Evolutionary conservation across 2,888 invertebrate species (phyloP), one percentile per base, ranked within the genome.

Genomic region (Thelaira solivaga): DNA sequence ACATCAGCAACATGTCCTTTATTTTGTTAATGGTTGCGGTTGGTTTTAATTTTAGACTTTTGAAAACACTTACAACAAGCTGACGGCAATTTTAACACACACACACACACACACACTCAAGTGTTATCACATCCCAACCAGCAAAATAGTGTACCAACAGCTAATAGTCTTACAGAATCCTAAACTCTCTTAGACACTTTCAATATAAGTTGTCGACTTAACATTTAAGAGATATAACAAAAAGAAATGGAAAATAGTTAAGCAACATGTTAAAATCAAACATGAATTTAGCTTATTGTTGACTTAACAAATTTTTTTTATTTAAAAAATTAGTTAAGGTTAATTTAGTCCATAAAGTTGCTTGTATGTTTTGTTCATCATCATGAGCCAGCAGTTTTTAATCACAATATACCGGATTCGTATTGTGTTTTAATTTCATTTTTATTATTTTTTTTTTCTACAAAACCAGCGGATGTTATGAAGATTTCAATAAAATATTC

Each of bases 401-500:
- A 51, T 20, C 7, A 41, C 31, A 41, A 41, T 64, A 4, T 26
- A 20, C 10, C 16, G 6, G 26, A 26, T 22, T 47, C 24, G 22
- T n/a, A 34, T 53, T 65, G 24, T 10, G 3, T 2, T 7, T 13
- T n/a, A 24, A 49, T 6, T 6, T 11, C 41, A 4, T 7, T 47
- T 57, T 31, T 10, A 34, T 20, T 13, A 49, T 7, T 11, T 24
- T 47, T 34, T 41, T 24, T 31, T 53, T 11, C 3, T 18, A 1
- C n/a, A 6, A 59, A 61, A n/a, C 5, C 24, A 49, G 31, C 59
- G 69, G 69, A 69, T 61, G 69, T 61, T 31, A 18, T 68, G 29
- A 47, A 13, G 45, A 36, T 55, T 55, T 34, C 10, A 39, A 0
- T 57, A 36, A 24, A 57, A 47, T 45, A 24, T 68, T 26, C 29